A percentile compares a stretch with the other conserved stretches of the same genome.
phyloP scores from a whole-genome alignment of 2,888 invertebrate genomes.

The Orthosia incerta region DNA sequence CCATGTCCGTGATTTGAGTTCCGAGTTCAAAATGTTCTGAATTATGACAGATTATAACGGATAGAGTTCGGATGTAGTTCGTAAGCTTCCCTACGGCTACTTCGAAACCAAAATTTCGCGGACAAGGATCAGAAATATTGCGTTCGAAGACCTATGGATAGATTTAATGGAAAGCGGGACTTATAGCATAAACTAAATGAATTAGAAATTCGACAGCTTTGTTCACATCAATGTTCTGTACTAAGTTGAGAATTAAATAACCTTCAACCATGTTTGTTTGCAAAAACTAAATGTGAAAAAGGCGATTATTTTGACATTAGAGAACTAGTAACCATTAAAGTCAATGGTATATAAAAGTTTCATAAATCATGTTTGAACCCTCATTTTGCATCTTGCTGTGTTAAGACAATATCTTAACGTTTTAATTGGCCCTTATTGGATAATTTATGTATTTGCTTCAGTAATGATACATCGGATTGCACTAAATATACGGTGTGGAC shows the following conservation, averaged over 20 bases:
- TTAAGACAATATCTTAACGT: conserved; percentile 3
- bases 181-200: neutral
- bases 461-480: conserved; percentile 51
- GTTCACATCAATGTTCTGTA: neutral
- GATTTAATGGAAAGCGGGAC: neutral
- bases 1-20: too few species aligned
- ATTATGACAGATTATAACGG: too few species aligned
- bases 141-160: neutral
- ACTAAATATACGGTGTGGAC: conserved; percentile 19
- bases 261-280: conserved; percentile 6
- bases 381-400: conserved; percentile 22
- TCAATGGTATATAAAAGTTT: conserved; percentile 31
- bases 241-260: neutral
- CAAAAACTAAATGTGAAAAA: neutral
- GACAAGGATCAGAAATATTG: too few species aligned
- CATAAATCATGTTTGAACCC: neutral
- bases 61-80: too few species aligned
- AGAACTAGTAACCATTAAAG: neutral
- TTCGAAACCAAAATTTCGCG: too few species aligned
- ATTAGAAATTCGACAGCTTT: neutral
- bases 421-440: conserved; percentile 16
- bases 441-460: conserved; percentile 51
- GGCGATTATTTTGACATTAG: conserved; percentile 46
- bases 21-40: too few species aligned
- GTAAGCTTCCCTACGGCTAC: too few species aligned